phyloP scores from a whole-genome alignment of 1,140 invertebrate genomes.

The Drosophila bocqueti region DNA sequence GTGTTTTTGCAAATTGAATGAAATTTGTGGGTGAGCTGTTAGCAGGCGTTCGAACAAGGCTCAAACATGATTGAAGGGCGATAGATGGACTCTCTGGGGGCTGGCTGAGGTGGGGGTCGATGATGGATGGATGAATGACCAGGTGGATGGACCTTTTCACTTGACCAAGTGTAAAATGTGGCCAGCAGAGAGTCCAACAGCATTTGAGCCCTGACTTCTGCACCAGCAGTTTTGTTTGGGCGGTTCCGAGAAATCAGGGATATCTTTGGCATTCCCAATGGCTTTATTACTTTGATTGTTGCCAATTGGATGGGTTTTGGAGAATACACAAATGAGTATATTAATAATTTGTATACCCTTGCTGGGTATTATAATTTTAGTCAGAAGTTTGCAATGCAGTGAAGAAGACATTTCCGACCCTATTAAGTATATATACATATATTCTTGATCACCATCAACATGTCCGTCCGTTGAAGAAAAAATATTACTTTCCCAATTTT shows the following conservation, averaged over 20 bases:
- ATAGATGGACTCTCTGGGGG: constrained; percentile 6
- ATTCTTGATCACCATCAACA: too few relatives aligned
- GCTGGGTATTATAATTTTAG: too few relatives aligned
- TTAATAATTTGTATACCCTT: not conserved
- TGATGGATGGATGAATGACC: constrained; percentile 15
- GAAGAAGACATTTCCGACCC: too few relatives aligned
- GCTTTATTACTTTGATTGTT: not conserved
- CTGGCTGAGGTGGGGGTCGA: not conserved
- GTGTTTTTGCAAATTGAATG: constrained; percentile 75
- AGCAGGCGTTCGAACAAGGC: constrained; percentile 46
- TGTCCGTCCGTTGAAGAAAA: too few relatives aligned
- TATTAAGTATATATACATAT: not conserved
- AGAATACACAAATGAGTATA: not conserved
- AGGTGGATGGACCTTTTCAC: constrained; percentile 27
- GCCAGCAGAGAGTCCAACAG: not conserved
- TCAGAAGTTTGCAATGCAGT: too few relatives aligned
- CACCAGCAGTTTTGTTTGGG: not conserved
- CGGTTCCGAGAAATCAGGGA: not conserved
- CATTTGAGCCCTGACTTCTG: constrained; percentile 17
- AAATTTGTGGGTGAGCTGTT: constrained; percentile 56
- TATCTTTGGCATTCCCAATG: not conserved
- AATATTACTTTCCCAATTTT: too few relatives aligned
- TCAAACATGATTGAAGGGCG: constrained; percentile 51
- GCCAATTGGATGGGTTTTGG: not conserved
- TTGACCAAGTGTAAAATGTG: constrained; percentile 23